A percentile compares a stretch with the other conserved stretches of the same genome.
Conservation (phyloP, 2,113 vertebrate genomes). For the Malurus alboscapulatus region DNA sequence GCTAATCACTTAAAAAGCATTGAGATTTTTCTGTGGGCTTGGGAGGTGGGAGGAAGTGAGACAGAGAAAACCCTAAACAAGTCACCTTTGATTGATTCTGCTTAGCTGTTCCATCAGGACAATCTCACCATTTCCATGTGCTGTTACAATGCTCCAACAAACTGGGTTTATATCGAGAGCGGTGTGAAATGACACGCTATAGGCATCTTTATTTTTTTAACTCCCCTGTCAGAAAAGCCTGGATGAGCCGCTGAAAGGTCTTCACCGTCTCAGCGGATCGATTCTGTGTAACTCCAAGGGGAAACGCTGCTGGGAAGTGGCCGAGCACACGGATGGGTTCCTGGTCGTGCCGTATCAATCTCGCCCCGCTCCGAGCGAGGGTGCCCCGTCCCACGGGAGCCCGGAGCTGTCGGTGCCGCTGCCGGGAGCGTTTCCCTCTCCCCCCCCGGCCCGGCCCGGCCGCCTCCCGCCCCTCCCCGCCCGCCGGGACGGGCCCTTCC, state of each 20-base stretch:
- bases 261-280: background rate
- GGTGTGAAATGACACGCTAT: background rate
- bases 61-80: background rate
- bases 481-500: background rate
- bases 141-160: background rate
- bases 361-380: accelerated
- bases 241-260: background rate
- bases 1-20: background rate
- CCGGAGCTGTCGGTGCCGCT: background rate
- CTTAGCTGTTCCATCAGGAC: background rate
- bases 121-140: background rate
- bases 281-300: accelerated
- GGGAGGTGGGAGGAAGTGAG: accelerated
- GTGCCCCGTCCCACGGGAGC: accelerated
- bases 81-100: background rate
- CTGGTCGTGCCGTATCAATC: accelerated
- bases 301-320: accelerated
- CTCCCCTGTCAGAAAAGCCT: background rate
- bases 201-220: background rate
- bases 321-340: accelerated
- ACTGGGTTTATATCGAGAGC: accelerated
- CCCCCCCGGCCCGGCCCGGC: background rate
- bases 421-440: background rate
- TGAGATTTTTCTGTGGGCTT: accelerated
- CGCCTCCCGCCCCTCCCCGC: background rate